Percentiles rank a stretch among this genome's conserved stretches.
phyloP scores from a whole-genome alignment of 1,140 invertebrate species.

The Thaumetopoea pityocampa region DNA sequence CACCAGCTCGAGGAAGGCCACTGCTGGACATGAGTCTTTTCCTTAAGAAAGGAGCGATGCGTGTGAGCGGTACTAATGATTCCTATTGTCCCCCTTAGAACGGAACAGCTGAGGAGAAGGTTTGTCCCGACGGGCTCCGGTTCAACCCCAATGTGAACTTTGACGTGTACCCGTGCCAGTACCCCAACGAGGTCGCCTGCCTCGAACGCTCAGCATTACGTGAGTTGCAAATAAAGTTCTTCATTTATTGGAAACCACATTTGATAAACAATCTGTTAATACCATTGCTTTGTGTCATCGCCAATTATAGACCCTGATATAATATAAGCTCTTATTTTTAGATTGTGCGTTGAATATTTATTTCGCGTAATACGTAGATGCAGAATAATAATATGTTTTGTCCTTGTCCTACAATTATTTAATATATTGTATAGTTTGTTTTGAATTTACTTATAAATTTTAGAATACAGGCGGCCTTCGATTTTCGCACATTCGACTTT shows the following conservation, averaged over 20 bases:
- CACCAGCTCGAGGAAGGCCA: too few relatives aligned
- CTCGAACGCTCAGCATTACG: conserved; percentile 81
- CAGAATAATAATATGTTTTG: too few relatives aligned
- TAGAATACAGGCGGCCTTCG: too few relatives aligned
- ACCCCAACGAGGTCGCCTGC: conserved; percentile 89
- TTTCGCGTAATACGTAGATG: too few relatives aligned
- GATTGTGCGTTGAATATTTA: too few relatives aligned
- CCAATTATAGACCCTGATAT: conserved; percentile 17
- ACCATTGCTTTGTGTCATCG: conserved; percentile 11
- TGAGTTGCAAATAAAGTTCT: conserved; percentile 73
- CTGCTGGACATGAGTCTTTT: too few relatives aligned
- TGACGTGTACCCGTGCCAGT: conserved; percentile 87
- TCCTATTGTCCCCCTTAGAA: conserved; percentile 79
- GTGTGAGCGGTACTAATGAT: conserved; percentile 14
- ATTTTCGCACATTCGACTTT: too few relatives aligned
- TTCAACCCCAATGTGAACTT: conserved; percentile 85
- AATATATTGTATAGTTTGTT: too few relatives aligned
- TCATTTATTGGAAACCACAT: background rate
- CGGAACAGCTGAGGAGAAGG: conserved; percentile 83
- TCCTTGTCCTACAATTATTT: too few relatives aligned
- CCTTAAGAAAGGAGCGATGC: background rate
- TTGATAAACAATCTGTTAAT: background rate
- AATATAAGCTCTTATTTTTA: too few relatives aligned
- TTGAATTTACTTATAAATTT: too few relatives aligned
- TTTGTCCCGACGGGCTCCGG: conserved; percentile 89